Conservation (phyloP, 2,113 vertebrate genomes). For the Ceuthmochares aereus region DNA sequence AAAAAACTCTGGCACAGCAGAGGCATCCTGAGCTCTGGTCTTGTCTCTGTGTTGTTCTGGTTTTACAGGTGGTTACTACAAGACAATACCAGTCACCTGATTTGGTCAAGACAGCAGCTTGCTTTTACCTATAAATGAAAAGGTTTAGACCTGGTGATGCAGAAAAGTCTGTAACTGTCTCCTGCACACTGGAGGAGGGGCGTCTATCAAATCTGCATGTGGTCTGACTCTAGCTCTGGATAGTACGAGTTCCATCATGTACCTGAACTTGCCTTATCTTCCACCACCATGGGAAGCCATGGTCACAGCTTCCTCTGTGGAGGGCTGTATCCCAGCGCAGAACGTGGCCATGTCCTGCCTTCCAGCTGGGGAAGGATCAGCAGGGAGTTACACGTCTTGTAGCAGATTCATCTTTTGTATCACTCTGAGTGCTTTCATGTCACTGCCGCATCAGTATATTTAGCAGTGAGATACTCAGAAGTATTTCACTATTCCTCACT, state of each 20-base stretch:
- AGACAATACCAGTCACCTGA: not conserved
- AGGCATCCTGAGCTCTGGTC: not conserved
- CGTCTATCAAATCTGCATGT: rapidly evolving
- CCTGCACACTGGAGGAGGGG: rapidly evolving
- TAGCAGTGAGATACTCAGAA: not conserved
- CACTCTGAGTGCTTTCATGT: not conserved
- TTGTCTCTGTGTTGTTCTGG: not conserved
- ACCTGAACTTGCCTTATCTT: not conserved
- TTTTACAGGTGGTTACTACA: not conserved
- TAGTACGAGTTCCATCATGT: not conserved
- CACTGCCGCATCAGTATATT: not conserved
- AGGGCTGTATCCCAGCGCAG: not conserved
- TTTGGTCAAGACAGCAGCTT: not conserved
- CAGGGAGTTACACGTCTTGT: rapidly evolving
- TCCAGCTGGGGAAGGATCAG: not conserved
- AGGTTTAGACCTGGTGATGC: not conserved
- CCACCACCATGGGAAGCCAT: rapidly evolving
- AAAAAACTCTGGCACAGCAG: not conserved
- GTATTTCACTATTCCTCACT: not conserved
- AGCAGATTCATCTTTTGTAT: not conserved
- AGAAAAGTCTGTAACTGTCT: not conserved
- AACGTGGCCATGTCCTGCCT: not conserved
- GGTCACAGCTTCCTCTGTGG: rapidly evolving
- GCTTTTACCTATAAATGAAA: not conserved
- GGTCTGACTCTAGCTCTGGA: not conserved